Evolutionary conservation across 2,888 invertebrate species (phyloP).

Genomic region (Euzophera pinguis): DNA sequence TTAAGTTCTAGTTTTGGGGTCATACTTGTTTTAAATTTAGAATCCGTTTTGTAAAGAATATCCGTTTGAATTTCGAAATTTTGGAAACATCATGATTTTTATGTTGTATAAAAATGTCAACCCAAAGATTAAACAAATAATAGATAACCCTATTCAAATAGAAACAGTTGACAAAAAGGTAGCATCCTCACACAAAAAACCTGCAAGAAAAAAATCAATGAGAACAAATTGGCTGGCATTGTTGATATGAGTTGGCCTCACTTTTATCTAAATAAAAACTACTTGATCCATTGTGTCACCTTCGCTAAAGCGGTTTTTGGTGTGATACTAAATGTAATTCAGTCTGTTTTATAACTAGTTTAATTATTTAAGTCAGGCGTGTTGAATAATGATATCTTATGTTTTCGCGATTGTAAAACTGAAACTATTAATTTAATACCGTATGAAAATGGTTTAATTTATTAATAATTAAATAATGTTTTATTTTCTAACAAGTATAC

Average conservation of each 20-base stretch:
- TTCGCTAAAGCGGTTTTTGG: not conserved
- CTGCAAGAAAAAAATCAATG: slow-evolving; percentile 2
- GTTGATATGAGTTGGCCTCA: slow-evolving; percentile 11
- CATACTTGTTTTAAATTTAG: not conserved
- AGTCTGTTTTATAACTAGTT: too few relatives aligned
- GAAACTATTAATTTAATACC: too few relatives aligned
- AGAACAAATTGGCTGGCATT: slow-evolving; percentile 5
- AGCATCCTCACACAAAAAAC: not conserved
- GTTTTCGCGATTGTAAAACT: too few relatives aligned
- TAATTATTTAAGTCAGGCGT: too few relatives aligned
- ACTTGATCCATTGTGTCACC: slow-evolving; percentile 7
- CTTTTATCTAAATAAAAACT: slow-evolving; percentile 11
- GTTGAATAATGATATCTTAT: too few relatives aligned
- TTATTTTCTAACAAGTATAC: too few relatives aligned
- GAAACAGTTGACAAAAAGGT: slow-evolving; percentile 7
- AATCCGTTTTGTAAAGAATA: too few relatives aligned
- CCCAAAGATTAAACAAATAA: slow-evolving; percentile 2
- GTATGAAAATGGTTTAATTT: too few relatives aligned
- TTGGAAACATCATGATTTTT: too few relatives aligned
- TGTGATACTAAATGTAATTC: not conserved
- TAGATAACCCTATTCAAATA: not conserved
- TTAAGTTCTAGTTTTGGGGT: slow-evolving; percentile 9
- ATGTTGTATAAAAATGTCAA: not conserved
- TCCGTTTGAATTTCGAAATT: too few relatives aligned
- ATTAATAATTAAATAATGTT: too few relatives aligned